Evolutionary conservation across 2,113 vertebrate genomes (phyloP).

Genomic region (Atrichornis clamosus): DNA sequence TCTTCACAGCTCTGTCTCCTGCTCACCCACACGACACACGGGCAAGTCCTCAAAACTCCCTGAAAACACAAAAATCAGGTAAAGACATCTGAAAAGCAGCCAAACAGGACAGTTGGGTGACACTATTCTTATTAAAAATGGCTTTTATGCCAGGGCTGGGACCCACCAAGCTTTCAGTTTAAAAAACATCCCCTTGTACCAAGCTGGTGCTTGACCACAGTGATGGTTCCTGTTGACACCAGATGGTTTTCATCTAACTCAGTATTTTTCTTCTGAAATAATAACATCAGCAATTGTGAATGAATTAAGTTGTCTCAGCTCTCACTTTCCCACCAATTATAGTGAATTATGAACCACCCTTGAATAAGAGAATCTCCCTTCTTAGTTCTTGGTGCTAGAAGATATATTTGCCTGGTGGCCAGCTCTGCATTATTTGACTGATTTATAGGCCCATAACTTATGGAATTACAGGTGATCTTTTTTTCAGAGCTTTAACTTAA

Average conservation of each 20-base stretch:
- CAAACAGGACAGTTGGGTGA: not conserved
- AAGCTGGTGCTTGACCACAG: conserved; percentile 3
- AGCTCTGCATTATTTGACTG: not conserved
- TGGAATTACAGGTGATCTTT: conserved; percentile 30
- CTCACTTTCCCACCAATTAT: conserved; percentile 53
- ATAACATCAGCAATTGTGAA: conserved; percentile 12
- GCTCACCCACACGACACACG: accelerated
- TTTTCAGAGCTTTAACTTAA: conserved; percentile 37
- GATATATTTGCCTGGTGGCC: conserved; percentile 46
- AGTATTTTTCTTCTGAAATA: not conserved
- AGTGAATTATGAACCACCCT: conserved; percentile 48
- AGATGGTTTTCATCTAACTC: conserved; percentile 44
- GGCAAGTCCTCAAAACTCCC: not conserved
- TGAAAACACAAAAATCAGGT: not conserved
- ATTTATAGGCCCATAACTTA: conserved; percentile 63
- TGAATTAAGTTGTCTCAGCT: conserved; percentile 42
- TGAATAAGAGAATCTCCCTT: conserved; percentile 5
- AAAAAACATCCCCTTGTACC: not conserved
- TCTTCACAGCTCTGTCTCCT: not conserved
- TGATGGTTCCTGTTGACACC: not conserved
- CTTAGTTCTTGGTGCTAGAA: not conserved
- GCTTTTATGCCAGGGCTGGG: not conserved
- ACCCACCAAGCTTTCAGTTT: not conserved
- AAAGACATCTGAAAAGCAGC: not conserved
- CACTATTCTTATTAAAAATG: not conserved